Evolutionary conservation across 2,113 vertebrate genomes (phyloP).

Genomic region (Syrmaticus mikado): DNA sequence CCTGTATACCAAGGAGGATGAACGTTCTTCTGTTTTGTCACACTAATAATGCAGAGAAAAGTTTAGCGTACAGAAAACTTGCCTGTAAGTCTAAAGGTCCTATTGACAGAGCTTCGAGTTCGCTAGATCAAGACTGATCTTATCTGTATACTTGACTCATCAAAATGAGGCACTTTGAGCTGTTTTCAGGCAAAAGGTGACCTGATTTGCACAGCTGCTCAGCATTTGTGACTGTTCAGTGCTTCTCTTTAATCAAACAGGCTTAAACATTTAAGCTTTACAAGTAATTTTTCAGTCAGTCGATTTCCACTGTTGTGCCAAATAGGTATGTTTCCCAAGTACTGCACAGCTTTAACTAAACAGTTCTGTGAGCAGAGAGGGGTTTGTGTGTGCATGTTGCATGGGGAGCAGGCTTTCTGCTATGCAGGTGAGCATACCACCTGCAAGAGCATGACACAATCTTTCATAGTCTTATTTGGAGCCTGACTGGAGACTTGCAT

Average conservation of each 20-base stretch:
- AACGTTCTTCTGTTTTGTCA: background rate
- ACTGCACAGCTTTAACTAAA: background rate
- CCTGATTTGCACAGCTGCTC: conserved; percentile 1
- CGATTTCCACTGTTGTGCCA: background rate
- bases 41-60: background rate
- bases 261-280: background rate
- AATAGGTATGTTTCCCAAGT: background rate
- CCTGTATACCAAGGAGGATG: background rate
- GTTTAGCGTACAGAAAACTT: background rate
- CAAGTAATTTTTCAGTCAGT: background rate
- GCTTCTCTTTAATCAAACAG: background rate
- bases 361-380: background rate
- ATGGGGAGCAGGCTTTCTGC: background rate
- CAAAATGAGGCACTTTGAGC: background rate
- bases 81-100: background rate
- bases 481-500: background rate
- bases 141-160: background rate
- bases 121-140: background rate
- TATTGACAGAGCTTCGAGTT: background rate
- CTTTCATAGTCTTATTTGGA: background rate
- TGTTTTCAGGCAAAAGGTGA: background rate
- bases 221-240: conserved; percentile 14
- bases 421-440: background rate
- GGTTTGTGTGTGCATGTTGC: accelerated
- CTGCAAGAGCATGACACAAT: accelerated